Evolutionary conservation across 2,113 vertebrate species (phyloP), one percentile per base, ranked within the genome.

Genomic region (Mastomys coucha): DNA sequence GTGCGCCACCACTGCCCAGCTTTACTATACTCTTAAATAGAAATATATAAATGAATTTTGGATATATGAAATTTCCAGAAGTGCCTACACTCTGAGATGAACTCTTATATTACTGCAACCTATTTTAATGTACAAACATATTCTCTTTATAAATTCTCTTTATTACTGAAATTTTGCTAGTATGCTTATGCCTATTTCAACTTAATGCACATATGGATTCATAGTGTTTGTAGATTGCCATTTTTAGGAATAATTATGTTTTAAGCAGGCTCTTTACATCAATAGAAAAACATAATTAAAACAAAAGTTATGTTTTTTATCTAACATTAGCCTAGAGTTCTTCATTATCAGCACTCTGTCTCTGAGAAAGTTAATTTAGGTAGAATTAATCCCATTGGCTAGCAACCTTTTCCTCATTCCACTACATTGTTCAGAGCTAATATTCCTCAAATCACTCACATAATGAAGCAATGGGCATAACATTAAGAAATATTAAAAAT

Each of bases 401-500:
- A 67, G 5, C n/a, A 90, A 87, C 88, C 12, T 90, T 26, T 56
- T 12, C 5, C 16, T 87, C 42, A 89, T 85, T 82, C 94, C 1
- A 94, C 49, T 60, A 78, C 33, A 69, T 42, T 91, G n/a, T 60
- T 73, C 67, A 88, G 89, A 94, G 65, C 17, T 69, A 80, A 70
- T 75, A 76, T 91, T 95, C 53, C 49, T 0, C 51, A 96, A 88
- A 53, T 88, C 87, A 93, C 88, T 94, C 51, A 89, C 49, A 88
- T 33, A 94, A 65, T 53, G 33, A 96, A 95, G 89, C 73, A 97
- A 89, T 91, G 17, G 9, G 2, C 36, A 85, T 91, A 65, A 63
- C 49, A 45, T 87, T 82, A 91, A 94, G 33, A 95, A 89, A 70
- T 31, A 78, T 89, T 93, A 94, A 96, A 70, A 81, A 90, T 95